phyloP scores from a whole-genome alignment of 2,797 vertebrate species.

The Esox lucius region DNA sequence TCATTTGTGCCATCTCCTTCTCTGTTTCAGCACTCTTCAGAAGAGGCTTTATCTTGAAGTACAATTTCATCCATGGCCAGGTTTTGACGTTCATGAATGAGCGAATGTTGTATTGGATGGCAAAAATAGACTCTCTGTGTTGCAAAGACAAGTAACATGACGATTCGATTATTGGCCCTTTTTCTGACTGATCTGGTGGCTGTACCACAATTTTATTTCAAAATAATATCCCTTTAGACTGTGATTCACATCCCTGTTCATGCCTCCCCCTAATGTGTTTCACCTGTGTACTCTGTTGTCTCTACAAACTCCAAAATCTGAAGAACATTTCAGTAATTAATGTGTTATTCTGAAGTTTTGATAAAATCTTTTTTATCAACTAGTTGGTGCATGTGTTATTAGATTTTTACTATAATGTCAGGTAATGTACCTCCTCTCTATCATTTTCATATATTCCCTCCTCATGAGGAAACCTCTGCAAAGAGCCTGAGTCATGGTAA shows the following conservation, averaged over 20 bases:
- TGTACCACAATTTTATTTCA: too few species aligned
- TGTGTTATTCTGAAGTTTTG: too few species aligned
- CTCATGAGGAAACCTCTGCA: conserved; percentile 71
- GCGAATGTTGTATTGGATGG: conserved; percentile 77
- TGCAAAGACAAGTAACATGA: too few species aligned
- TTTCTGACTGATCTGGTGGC: too few species aligned
- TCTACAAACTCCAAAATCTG: too few species aligned
- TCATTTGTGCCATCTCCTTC: conserved; percentile 92
- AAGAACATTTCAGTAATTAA: too few species aligned
- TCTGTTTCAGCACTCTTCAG: conserved; percentile 88
- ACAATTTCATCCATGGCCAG: conserved; percentile 98
- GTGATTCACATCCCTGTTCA: too few species aligned
- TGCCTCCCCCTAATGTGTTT: too few species aligned
- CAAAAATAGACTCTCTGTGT: conserved; percentile 71
- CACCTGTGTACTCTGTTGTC: too few species aligned
- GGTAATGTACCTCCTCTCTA: background rate
- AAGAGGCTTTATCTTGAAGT: conserved; percentile 45
- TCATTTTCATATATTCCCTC: conserved; percentile 64
- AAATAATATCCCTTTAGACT: too few species aligned
- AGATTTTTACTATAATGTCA: background rate
- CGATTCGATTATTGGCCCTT: too few species aligned
- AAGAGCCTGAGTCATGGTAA: conserved; percentile 65
- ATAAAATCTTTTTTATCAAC: too few species aligned
- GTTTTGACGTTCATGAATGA: conserved; percentile 86
- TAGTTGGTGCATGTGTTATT: background rate